A percentile compares a stretch with the other conserved stretches of the same genome.
Evolutionary conservation across 2,888 invertebrate species (phyloP).

Genomic region (Lydus trimaculatus): DNA sequence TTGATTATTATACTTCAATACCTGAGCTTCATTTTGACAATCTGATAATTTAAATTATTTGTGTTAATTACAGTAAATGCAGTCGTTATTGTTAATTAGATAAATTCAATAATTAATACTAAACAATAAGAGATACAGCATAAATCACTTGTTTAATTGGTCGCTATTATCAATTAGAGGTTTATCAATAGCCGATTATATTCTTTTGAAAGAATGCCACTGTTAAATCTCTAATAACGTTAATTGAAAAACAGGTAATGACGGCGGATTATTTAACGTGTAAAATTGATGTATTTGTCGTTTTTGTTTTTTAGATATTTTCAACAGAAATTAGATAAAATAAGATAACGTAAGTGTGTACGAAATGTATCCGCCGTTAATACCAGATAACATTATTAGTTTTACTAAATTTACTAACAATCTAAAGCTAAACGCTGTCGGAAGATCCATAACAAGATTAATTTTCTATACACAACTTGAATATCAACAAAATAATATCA

Average conservation of each 20-base stretch:
- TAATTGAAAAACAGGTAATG: constrained; percentile 16
- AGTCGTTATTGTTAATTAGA: background rate
- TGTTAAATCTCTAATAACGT: constrained; percentile 16
- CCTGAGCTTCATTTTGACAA: background rate
- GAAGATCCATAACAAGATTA: constrained; percentile 32
- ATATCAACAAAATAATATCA: constrained; percentile 20
- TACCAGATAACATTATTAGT: constrained; percentile 19
- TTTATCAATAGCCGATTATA: constrained; percentile 13
- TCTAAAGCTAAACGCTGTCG: constrained; percentile 25
- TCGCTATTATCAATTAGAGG: constrained; percentile 23
- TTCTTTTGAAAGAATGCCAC: background rate
- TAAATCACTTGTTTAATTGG: constrained; percentile 22
- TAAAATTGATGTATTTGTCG: background rate
- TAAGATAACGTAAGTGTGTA: constrained; percentile 23
- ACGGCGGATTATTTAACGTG: constrained; percentile 22
- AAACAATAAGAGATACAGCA: constrained; percentile 14
- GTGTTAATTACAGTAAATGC: background rate
- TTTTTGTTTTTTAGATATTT: background rate
- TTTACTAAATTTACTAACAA: constrained; percentile 10
- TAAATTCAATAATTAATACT: background rate
- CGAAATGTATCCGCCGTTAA: constrained; percentile 24
- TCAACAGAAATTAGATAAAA: constrained; percentile 20
- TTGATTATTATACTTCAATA: background rate
- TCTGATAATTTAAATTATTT: background rate
- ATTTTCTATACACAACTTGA: constrained; percentile 23